Conservation (phyloP, 2,113 vertebrate species). For the Oenanthe oenanthe region DNA sequence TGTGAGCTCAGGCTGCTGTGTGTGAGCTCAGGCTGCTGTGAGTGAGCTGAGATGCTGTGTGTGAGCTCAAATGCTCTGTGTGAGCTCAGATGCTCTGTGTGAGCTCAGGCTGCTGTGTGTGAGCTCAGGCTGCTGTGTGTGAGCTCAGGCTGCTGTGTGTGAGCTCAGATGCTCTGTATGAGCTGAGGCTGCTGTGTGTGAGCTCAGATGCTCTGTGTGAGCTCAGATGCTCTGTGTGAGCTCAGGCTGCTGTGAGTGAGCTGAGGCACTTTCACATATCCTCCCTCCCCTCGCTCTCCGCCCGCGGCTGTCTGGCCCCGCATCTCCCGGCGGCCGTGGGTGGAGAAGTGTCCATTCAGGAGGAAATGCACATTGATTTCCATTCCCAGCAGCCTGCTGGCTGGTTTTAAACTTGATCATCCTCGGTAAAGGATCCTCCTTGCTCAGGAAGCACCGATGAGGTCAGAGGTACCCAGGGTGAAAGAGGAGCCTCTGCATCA, state of each 20-base stretch:
- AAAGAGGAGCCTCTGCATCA: conserved; percentile 34
- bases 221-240: too few species aligned
- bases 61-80: too few species aligned
- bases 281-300: neutral
- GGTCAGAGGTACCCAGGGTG: conserved; percentile 26
- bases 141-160: too few species aligned
- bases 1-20: too few species aligned
- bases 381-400: neutral
- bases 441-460: conserved; percentile 55
- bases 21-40: too few species aligned
- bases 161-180: too few species aligned
- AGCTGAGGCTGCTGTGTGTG: too few species aligned
- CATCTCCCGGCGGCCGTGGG: neutral
- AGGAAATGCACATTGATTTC: conserved; percentile 38
- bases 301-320: neutral
- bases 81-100: too few species aligned
- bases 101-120: too few species aligned
- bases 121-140: too few species aligned
- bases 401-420: neutral
- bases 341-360: neutral
- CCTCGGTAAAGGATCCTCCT: neutral
- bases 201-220: too few species aligned
- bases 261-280: neutral
- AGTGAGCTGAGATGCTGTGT: too few species aligned
- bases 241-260: neutral